Evolutionary conservation across 2,113 vertebrate genomes (phyloP).

Genomic region (Podarcis muralis): DNA sequence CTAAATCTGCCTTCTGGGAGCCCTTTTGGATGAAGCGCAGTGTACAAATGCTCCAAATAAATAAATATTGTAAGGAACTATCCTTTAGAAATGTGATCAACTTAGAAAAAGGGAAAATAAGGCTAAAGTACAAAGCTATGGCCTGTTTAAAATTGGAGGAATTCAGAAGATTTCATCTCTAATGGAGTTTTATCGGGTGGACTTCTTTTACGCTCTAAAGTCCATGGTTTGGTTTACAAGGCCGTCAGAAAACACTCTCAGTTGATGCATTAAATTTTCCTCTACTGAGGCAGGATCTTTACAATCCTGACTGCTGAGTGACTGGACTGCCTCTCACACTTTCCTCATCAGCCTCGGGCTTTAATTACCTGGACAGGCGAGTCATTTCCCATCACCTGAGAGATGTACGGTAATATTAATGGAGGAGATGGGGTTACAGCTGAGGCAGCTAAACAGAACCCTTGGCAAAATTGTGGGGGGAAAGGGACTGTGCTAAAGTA

Average conservation of each 20-base stretch:
- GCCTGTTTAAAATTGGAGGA: background rate
- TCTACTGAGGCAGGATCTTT: slow-evolving; percentile 2
- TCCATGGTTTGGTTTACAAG: accelerated
- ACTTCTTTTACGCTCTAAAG: background rate
- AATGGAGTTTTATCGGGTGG: background rate
- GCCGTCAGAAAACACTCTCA: background rate
- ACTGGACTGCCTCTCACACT: background rate
- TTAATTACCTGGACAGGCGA: slow-evolving; percentile 63
- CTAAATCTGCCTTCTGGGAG: too few relatives aligned
- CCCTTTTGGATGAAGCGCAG: too few relatives aligned
- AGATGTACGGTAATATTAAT: slow-evolving; percentile 66
- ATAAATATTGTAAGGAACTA: background rate
- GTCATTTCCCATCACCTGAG: slow-evolving; percentile 46
- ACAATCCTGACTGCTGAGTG: background rate
- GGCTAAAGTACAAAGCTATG: background rate
- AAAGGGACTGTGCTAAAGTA: background rate
- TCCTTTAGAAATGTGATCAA: background rate
- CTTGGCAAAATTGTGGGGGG: background rate
- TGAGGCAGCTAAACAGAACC: slow-evolving; percentile 5
- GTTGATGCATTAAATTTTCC: background rate
- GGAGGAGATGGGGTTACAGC: slow-evolving; percentile 58
- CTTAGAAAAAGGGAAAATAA: background rate
- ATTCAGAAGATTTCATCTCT: background rate
- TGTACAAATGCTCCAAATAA: too few relatives aligned
- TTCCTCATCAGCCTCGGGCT: slow-evolving; percentile 30